Evolutionary conservation across 2,888 invertebrate genomes (phyloP), one percentile per base, ranked within the genome.

Genomic region (Clepsis dumicolana): DNA sequence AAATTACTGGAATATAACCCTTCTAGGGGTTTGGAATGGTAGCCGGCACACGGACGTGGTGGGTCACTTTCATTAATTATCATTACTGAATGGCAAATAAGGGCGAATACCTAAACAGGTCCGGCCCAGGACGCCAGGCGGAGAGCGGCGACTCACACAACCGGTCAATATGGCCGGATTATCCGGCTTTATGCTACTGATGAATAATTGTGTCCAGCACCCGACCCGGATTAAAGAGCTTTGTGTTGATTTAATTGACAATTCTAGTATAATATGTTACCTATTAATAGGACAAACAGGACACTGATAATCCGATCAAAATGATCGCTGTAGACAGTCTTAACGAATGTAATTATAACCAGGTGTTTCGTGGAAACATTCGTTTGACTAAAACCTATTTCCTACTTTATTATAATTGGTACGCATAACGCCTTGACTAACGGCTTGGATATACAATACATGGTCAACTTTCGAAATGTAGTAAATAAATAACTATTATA

Each of bases 211-310:
- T 90, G 89, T 88, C 90, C 90, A 85, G 81, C 83, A 81, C 81
- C 86, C 88, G 86, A 85, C 85, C 87, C 83, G 90, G 89, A 87
- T 90, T 91, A 87, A 88, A 85, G 83, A 83, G 90, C 87, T 90
- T 88, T 89, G 89, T 88, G 83, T 83, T 89, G 89, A 91, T 91
- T 90, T 90, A 90, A 91, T 91, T 91, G 91, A 90, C 89, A 88
- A 88, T 87, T 83, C 89, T 82, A 82, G 82, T 84, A 87, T 89
- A 86, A 90, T 90, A 72, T 89, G 89, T 85, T 83, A 82, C 82
- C 87, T 85, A 88, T 89, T 89, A 87, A 88, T 88, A 85, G 80
- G 80, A 85, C 86, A 83, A 83, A 86, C 82, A 83, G 77, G 74
- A 83, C 77, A 75, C 74, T 78, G 76, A 78, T 86, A 84, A 88